Percentiles rank a stretch among this genome's conserved stretches.
phyloP scores from a whole-genome alignment of 2,113 vertebrate genomes.

The Suncus etruscus region DNA sequence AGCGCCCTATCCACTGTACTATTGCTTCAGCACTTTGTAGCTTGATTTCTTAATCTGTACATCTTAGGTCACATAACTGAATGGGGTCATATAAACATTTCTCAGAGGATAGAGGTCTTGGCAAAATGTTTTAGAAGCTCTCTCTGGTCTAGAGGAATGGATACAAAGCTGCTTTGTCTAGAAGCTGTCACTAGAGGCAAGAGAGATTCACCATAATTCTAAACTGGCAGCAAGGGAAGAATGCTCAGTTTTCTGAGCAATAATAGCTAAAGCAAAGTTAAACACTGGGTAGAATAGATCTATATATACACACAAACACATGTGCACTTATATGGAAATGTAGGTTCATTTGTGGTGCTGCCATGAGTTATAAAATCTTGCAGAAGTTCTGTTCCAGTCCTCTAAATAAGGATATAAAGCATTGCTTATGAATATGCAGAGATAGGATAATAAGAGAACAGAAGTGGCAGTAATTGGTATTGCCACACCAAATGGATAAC shows the following conservation, averaged over 20 bases:
- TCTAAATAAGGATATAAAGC: constrained; percentile 53
- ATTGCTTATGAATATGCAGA: constrained; percentile 61
- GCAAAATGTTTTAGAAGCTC: neutral
- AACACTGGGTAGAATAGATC: constrained; percentile 45
- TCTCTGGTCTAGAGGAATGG: neutral
- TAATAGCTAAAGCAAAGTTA: constrained; percentile 36
- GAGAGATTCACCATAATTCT: constrained; percentile 51
- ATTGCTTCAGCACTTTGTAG: no score
- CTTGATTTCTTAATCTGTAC: no score
- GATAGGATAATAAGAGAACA: constrained; percentile 37
- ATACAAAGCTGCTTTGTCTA: neutral
- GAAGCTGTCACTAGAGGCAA: constrained; percentile 71
- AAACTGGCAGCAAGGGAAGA: neutral
- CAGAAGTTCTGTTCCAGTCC: constrained; percentile 34
- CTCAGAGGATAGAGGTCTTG: no score
- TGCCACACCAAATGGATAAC: constrained; percentile 35
- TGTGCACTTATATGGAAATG: constrained; percentile 65
- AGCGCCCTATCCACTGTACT: no score
- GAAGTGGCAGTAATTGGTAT: constrained; percentile 18
- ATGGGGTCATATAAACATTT: no score
- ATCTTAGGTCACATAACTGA: no score
- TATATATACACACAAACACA: constrained; percentile 67
- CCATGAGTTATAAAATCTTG: constrained; percentile 66
- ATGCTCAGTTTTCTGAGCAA: constrained; percentile 56
- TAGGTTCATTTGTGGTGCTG: constrained; percentile 63